These are phyloP conservation scores for Nomada goodeniana DNA, from an alignment of 2,888 invertebrate genomes.

Conservation along the genomic window DNA sequence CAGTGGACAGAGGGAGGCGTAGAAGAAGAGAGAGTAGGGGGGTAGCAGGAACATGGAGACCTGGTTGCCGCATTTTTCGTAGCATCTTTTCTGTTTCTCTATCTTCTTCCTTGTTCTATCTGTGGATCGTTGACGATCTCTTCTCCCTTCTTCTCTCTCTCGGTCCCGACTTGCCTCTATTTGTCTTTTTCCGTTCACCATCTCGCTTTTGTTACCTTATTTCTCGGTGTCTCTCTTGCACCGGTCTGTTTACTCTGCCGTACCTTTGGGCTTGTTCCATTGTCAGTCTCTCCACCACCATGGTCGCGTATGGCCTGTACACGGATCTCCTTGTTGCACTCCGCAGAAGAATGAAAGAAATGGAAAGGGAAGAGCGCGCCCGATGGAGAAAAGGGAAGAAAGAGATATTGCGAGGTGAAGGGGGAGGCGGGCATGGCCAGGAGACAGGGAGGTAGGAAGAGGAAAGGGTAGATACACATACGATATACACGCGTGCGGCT, in stretches of 20 bases:
- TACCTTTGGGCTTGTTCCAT: conserved; percentile 65
- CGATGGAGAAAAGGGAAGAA: conserved; percentile 14
- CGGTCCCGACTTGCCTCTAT: conserved; percentile 30
- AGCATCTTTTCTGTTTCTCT: conserved; percentile 65
- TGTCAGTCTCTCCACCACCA: conserved; percentile 71
- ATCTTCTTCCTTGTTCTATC: conserved; percentile 57
- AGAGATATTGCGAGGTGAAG: background rate
- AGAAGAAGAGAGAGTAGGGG: conserved; percentile 48
- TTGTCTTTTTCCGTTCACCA: conserved; percentile 34
- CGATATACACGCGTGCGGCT: conserved; percentile 77
- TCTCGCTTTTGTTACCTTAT: conserved; percentile 46
- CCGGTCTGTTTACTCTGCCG: conserved; percentile 37
- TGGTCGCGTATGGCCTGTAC: conserved; percentile 60
- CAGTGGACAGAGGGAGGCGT: conserved; percentile 31
- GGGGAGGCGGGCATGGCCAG: background rate
- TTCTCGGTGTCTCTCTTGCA: conserved; percentile 36
- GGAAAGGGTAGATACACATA: conserved; percentile 52
- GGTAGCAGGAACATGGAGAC: conserved; percentile 60
- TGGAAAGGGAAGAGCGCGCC: conserved; percentile 30
- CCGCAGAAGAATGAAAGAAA: conserved; percentile 37
- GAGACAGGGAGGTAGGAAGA: conserved; percentile 21
- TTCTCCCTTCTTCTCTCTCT: conserved; percentile 39
- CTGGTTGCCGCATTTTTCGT: conserved; percentile 77
- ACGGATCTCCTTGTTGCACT: conserved; percentile 64
- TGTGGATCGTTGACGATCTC: conserved; percentile 61